These are phyloP conservation scores for Sycophila sp. DNA, from an alignment of 1,140 invertebrate species.

Conservation along the genomic window DNA sequence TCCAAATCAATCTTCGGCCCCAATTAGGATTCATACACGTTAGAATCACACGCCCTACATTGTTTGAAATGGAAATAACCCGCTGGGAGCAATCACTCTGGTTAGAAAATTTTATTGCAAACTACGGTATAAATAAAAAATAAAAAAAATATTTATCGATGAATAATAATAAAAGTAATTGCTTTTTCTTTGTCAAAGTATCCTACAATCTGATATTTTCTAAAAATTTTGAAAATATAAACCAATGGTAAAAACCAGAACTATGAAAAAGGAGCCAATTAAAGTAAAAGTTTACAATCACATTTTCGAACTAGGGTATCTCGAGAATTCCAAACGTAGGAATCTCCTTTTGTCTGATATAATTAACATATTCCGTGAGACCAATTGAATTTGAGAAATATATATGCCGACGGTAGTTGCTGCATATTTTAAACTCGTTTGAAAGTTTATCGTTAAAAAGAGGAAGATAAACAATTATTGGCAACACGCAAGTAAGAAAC, in stretches of 20 bases:
- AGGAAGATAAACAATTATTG: no score
- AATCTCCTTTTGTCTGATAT: background rate
- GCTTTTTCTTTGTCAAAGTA: background rate
- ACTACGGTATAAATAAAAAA: no score
- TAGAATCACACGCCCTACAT: background rate
- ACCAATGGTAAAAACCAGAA: no score
- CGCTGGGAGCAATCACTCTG: background rate
- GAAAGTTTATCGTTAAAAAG: background rate
- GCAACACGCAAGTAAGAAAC: background rate
- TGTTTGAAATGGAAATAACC: conserved; percentile 1
- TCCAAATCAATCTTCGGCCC: background rate
- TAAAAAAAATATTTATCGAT: no score
- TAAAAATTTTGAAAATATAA: no score
- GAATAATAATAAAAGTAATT: background rate
- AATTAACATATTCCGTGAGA: background rate
- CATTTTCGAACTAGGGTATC: background rate
- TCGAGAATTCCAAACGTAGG: background rate
- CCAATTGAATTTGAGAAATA: background rate
- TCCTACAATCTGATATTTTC: no score
- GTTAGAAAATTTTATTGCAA: background rate
- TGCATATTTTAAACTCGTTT: background rate
- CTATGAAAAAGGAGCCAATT: background rate
- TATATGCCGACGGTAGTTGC: background rate
- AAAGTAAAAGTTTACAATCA: background rate
- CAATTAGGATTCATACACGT: background rate